A percentile compares a stretch with the other conserved stretches of the same genome.
phyloP scores from a whole-genome alignment of 2,797 vertebrate genomes.

The Chloroceryle amazona region DNA sequence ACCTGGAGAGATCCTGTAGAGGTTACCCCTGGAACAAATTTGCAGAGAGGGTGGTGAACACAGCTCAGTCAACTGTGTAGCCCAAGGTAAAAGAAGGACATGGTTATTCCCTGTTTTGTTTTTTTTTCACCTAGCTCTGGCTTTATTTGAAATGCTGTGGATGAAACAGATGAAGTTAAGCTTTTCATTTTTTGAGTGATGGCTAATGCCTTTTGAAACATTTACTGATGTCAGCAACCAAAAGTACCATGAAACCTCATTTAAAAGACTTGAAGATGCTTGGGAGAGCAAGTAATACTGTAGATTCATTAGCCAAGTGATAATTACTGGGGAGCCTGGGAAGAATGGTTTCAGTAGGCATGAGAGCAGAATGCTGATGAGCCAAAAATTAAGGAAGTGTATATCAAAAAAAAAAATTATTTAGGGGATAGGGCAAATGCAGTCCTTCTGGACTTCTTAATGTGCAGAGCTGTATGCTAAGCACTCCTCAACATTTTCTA shows the following conservation, averaged over 20 bases:
- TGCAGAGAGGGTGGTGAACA: neutral
- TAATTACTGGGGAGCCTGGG: neutral
- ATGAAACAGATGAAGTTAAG: neutral
- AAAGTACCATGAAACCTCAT: neutral
- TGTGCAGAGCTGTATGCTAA: neutral
- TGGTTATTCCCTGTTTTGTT: neutral
- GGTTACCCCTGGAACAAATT: neutral
- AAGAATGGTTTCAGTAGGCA: neutral
- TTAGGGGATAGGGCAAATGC: neutral
- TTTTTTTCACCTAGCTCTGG: neutral
- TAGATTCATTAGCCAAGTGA: neutral
- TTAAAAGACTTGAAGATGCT: neutral
- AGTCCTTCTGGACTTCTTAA: neutral
- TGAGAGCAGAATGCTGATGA: neutral
- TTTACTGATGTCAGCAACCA: neutral
- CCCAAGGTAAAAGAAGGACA: neutral
- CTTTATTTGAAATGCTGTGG: neutral
- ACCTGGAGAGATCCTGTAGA: neutral
- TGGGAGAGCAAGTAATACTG: neutral
- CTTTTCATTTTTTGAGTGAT: no score
- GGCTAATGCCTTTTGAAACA: neutral
- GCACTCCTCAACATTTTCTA: rapidly evolving
- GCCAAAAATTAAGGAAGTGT: neutral
- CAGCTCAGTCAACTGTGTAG: rapidly evolving
- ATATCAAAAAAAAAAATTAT: neutral